Evolutionary conservation across 2,113 vertebrate species (phyloP).

Genomic region (Equus przewalskii): DNA sequence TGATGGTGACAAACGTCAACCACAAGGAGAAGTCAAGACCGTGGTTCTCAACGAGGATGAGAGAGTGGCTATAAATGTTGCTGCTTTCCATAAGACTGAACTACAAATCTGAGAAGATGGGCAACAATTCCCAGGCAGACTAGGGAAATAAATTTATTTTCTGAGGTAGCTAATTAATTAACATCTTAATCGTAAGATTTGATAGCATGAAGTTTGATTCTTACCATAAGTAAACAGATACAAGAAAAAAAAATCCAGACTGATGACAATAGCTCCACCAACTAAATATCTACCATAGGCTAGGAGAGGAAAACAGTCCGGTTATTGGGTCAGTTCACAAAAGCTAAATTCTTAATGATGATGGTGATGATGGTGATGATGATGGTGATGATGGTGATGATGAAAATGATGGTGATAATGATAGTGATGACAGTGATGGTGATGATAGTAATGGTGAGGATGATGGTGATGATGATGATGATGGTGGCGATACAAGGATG

Average conservation of each 20-base stretch:
- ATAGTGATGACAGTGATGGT: background rate
- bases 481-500: background rate
- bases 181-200: background rate
- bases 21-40: background rate
- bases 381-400: background rate
- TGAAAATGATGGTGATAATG: background rate
- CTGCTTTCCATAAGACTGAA: background rate
- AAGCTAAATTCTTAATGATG: background rate
- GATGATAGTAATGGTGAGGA: accelerated
- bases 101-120: background rate
- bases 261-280: background rate
- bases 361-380: background rate
- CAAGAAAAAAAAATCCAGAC: background rate
- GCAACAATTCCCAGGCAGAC: background rate
- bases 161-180: background rate
- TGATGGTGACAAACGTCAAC: background rate
- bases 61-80: background rate
- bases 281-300: background rate
- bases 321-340: background rate
- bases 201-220: background rate
- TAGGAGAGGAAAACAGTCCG: background rate
- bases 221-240: background rate
- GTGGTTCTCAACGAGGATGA: background rate
- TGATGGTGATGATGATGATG: background rate
- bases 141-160: background rate